phyloP scores from a whole-genome alignment of 2,113 vertebrate species.

The Indicator indicator region DNA sequence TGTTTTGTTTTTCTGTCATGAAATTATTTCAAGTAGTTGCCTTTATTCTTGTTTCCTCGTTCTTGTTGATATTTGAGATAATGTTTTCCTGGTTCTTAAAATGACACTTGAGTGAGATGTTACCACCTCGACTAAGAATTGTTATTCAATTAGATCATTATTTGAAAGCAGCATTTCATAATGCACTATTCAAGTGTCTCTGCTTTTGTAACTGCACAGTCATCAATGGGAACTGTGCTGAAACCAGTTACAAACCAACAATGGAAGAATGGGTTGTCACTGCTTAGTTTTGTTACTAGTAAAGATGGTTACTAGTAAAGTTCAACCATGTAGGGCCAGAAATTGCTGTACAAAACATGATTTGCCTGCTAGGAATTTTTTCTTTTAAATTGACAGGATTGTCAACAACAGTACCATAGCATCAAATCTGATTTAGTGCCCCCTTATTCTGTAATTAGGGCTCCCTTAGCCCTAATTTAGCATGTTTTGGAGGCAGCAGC shows the following conservation, averaged over 20 bases:
- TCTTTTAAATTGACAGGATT: background rate
- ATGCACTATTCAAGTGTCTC: background rate
- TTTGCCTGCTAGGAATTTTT: background rate
- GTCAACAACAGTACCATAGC: background rate
- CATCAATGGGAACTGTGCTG: accelerated
- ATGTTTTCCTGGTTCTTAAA: background rate
- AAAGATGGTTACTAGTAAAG: background rate
- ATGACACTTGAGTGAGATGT: background rate
- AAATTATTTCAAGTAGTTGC: background rate
- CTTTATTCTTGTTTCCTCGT: background rate
- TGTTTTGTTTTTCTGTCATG: background rate
- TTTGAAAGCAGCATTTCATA: background rate
- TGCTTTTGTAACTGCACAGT: background rate
- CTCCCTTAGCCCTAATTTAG: background rate
- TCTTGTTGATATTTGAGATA: background rate
- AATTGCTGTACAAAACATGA: background rate
- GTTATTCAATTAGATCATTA: background rate
- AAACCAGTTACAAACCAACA: background rate
- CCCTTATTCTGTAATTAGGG: background rate
- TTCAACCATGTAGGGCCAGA: background rate
- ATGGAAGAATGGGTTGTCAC: background rate
- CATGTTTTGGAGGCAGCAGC: background rate
- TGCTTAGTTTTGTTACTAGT: background rate
- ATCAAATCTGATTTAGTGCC: background rate
- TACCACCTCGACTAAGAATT: background rate